These are phyloP conservation scores for Drosophila asahinai DNA, from an alignment of 1,140 invertebrate genomes.

Conservation along the genomic window DNA sequence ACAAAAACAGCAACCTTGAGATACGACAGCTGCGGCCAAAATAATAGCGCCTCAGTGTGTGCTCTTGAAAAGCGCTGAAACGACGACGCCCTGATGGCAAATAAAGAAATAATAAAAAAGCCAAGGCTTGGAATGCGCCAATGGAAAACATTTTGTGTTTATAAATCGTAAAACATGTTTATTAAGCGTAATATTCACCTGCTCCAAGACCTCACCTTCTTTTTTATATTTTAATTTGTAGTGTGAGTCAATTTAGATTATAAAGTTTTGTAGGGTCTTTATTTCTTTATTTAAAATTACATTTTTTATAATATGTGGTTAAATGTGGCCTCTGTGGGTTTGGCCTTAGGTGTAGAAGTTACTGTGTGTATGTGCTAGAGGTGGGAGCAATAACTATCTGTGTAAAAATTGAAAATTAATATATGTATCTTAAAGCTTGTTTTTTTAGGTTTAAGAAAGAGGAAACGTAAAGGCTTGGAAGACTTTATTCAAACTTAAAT, in stretches of 20 bases:
- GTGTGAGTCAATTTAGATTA: constrained; percentile 1
- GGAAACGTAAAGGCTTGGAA: too few species aligned
- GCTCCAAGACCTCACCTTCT: background rate
- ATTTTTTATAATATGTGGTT: too few species aligned
- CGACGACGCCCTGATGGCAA: constrained; percentile 2
- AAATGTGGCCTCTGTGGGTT: too few species aligned
- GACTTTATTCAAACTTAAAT: too few species aligned
- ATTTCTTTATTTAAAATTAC: background rate
- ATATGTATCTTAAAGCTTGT: too few species aligned
- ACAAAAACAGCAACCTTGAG: constrained; percentile 62
- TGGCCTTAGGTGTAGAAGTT: background rate
- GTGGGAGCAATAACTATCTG: too few species aligned
- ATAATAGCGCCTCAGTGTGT: constrained; percentile 17
- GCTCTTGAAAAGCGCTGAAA: constrained; percentile 32
- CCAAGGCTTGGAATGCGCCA: constrained; percentile 8
- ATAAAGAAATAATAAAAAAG: constrained; percentile 20
- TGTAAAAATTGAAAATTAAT: too few species aligned
- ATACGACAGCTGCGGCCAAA: constrained; percentile 37
- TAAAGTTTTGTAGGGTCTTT: background rate
- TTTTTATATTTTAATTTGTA: constrained; percentile 11
- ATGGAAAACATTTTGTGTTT: constrained; percentile 24
- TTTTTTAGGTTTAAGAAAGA: too few species aligned
- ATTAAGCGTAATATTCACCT: constrained; percentile 18
- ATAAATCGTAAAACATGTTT: constrained; percentile 39
- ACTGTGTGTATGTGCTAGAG: too few species aligned